Evolutionary conservation across 2,113 vertebrate species (phyloP).

Genomic region (Corythaixoides concolor): DNA sequence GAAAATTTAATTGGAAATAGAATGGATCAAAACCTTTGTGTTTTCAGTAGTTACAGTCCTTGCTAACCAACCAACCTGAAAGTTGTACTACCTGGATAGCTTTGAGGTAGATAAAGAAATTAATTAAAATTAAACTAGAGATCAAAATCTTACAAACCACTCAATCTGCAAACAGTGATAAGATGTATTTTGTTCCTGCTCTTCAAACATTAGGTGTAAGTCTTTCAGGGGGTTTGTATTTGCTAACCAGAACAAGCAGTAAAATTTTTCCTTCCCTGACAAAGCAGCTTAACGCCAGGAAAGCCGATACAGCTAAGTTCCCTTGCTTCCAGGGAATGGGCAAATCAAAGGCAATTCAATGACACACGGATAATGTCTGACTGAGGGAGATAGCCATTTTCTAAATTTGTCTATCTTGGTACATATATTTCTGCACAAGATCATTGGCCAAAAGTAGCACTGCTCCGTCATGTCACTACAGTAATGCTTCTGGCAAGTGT

Average conservation of each 20-base stretch:
- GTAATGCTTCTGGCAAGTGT: neutral
- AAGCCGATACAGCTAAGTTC: neutral
- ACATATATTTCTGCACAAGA: neutral
- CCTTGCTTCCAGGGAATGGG: neutral
- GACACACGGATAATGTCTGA: neutral
- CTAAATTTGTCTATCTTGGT: neutral
- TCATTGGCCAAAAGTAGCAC: neutral
- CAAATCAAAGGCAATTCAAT: neutral
- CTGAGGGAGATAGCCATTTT: neutral
- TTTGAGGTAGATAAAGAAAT: conserved; percentile 25
- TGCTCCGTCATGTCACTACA: neutral
- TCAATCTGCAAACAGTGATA: neutral
- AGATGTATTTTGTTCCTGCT: neutral
- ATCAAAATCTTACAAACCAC: conserved; percentile 1
- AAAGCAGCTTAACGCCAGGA: neutral
- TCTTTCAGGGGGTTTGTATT: neutral
- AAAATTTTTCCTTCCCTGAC: neutral
- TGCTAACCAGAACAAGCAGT: neutral
- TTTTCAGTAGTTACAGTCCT: neutral
- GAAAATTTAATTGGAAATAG: neutral
- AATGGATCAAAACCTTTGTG: neutral
- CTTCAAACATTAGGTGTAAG: neutral
- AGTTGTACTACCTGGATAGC: neutral
- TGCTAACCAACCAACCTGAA: neutral
- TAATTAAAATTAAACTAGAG: conserved; percentile 19